These are phyloP conservation scores for Ailuropoda melanoleuca DNA, from an alignment of 2,113 vertebrate species.

Conservation along the genomic window DNA sequence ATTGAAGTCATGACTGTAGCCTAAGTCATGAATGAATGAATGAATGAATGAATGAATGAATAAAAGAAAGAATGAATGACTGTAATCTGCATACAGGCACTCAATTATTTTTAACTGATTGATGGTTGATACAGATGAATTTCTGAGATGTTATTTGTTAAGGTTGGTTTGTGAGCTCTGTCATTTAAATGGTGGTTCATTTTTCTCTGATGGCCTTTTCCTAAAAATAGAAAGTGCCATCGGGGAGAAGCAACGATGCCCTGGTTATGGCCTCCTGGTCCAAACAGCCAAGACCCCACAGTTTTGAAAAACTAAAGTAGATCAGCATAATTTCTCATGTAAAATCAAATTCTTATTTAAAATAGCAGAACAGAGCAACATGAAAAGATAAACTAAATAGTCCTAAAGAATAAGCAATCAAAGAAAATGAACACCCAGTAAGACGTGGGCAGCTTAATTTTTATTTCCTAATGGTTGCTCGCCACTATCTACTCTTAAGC, in stretches of 20 bases:
- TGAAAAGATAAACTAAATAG: background rate
- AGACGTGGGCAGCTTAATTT: background rate
- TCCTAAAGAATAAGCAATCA: background rate
- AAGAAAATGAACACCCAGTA: background rate
- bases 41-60: background rate
- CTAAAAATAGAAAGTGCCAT: background rate
- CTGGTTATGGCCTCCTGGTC: background rate
- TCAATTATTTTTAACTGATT: background rate
- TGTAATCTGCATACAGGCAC: background rate
- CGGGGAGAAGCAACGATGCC: background rate
- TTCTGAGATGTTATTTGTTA: constrained; percentile 3
- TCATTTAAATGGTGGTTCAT: background rate
- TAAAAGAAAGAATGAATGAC: background rate
- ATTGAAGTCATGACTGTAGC: background rate
- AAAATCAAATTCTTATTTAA: constrained; percentile 30
- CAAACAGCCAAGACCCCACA: background rate
- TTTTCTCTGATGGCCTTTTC: background rate
- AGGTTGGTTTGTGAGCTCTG: background rate
- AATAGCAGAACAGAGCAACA: background rate
- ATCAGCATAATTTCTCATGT: background rate
- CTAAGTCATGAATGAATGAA: background rate
- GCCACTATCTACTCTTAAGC: background rate
- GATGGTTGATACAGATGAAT: background rate
- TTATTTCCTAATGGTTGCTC: background rate
- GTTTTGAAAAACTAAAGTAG: background rate